These are phyloP conservation scores for Papilio elwesi DNA, from an alignment of 2,888 invertebrate species.

Conservation along the genomic window DNA sequence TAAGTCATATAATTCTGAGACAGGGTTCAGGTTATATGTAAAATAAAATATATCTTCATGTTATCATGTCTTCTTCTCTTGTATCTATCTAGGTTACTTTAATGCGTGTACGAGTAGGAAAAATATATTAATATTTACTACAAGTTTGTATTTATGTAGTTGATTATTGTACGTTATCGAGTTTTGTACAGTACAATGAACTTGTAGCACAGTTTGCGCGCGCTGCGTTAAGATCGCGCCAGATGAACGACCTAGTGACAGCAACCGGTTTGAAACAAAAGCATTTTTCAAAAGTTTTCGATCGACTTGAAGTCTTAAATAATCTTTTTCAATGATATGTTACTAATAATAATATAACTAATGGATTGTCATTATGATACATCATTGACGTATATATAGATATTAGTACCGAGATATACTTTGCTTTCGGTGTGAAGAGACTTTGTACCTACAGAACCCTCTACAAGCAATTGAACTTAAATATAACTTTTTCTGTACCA, in stretches of 20 bases:
- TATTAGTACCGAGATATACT: too few relatives aligned
- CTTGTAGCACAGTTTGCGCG: slow-evolving; percentile 21
- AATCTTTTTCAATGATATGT: not conserved
- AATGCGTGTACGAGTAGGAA: not conserved
- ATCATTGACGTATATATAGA: too few relatives aligned
- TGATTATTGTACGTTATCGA: slow-evolving; percentile 1
- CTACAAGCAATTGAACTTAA: too few relatives aligned
- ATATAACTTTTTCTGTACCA: too few relatives aligned
- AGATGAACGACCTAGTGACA: slow-evolving; percentile 22
- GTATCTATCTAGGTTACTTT: not conserved
- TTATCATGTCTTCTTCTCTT: not conserved
- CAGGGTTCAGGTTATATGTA: not conserved
- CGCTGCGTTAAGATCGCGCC: slow-evolving; percentile 1
- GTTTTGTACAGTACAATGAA: slow-evolving; percentile 26
- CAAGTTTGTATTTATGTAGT: slow-evolving; percentile 1
- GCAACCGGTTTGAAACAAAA: not conserved
- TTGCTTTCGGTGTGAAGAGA: too few relatives aligned
- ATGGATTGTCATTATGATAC: too few relatives aligned
- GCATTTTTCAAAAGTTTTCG: not conserved
- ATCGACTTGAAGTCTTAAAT: not conserved
- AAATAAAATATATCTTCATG: not conserved
- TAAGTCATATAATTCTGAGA: too few relatives aligned
- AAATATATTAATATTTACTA: not conserved
- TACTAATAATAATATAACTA: too few relatives aligned
- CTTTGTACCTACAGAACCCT: too few relatives aligned